Conservation (phyloP, 2,113 vertebrate species). For the Calidris pygmaea region DNA sequence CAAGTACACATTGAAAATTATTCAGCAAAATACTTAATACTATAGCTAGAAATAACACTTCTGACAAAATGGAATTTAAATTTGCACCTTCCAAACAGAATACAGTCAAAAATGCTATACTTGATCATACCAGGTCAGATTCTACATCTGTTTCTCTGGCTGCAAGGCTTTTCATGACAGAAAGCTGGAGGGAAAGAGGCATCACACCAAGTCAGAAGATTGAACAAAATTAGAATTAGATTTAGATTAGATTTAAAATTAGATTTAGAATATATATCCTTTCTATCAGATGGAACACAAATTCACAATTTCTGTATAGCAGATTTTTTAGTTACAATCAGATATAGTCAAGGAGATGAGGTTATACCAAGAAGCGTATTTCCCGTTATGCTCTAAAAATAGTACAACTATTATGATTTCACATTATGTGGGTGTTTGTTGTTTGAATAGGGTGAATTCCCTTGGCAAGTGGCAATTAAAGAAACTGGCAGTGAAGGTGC, state of each 20-base stretch:
- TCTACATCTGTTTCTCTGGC: background rate
- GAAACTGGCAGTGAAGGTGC: conserved; percentile 31
- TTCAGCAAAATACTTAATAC: background rate
- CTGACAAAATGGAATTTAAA: background rate
- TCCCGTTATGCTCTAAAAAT: background rate
- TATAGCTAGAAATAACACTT: background rate
- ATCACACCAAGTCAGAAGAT: background rate
- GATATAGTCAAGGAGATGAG: background rate
- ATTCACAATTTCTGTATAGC: background rate
- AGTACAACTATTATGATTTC: background rate
- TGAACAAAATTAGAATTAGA: background rate
- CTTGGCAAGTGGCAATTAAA: conserved; percentile 91
- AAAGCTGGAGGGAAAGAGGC: background rate
- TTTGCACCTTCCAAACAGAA: background rate
- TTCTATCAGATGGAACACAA: background rate
- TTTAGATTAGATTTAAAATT: too few species aligned
- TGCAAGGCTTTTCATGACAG: background rate
- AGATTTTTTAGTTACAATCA: background rate
- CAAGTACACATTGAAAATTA: background rate
- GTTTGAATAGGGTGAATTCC: conserved; percentile 84
- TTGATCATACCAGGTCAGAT: background rate
- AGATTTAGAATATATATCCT: background rate
- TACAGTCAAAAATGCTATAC: background rate
- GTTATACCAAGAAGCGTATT: background rate
- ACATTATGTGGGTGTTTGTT: background rate